Conservation (phyloP, 92 coral and sea anemone species). For the Bergia sp. region DNA sequence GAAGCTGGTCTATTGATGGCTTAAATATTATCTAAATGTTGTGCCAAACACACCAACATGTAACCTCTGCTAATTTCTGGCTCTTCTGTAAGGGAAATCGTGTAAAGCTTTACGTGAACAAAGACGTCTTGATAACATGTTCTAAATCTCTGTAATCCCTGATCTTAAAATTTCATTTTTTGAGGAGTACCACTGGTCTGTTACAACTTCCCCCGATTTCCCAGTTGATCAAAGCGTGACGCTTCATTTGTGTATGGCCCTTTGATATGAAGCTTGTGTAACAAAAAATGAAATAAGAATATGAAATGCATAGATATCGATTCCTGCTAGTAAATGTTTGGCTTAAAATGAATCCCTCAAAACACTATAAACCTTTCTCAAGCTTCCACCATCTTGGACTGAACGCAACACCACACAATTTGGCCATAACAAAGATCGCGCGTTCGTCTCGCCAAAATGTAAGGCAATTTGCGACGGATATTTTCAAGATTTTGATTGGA, state of each 20-base stretch:
- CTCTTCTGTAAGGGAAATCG: no score
- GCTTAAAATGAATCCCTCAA: no score
- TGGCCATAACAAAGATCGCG: background rate
- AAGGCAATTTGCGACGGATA: background rate
- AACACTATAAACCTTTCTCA: no score
- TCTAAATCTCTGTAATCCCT: background rate
- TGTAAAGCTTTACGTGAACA: background rate
- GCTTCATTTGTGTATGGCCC: background rate
- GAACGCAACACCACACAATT: background rate
- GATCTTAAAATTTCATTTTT: background rate
- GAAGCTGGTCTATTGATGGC: no score
- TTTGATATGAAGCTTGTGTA: background rate
- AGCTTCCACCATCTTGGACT: background rate
- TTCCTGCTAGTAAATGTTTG: background rate
- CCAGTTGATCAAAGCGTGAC: background rate
- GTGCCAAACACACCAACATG: background rate
- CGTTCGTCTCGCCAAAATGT: no score
- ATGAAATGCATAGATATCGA: background rate
- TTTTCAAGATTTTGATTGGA: no score
- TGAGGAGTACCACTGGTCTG: background rate
- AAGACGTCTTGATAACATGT: background rate
- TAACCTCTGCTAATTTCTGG: no score
- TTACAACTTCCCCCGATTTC: background rate
- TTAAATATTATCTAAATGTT: no score
- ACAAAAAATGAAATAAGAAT: no score